Conservation (phyloP, 1,140 invertebrate species). For the Cotesia vestalis region DNA sequence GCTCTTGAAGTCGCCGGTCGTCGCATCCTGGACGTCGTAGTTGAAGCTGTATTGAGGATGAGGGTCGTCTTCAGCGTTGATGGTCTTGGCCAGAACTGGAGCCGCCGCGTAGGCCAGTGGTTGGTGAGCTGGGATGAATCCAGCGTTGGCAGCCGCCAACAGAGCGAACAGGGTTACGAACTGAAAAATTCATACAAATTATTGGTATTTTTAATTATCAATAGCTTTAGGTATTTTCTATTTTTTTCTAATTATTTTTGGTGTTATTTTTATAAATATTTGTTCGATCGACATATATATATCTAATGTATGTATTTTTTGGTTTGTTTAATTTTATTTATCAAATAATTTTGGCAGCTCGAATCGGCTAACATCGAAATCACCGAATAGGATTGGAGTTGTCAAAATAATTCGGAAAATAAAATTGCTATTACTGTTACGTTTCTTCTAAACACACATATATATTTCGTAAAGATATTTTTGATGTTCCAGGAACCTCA, state of each 20-base stretch:
- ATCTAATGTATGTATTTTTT: too few relatives aligned
- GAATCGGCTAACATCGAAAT: too few relatives aligned
- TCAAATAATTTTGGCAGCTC: too few relatives aligned
- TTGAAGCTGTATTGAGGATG: conserved; percentile 64
- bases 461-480: too few relatives aligned
- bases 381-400: too few relatives aligned
- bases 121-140: conserved; percentile 45
- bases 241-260: background rate
- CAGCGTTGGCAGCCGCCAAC: conserved; percentile 61
- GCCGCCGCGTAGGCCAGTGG: conserved; percentile 37
- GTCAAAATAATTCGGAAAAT: too few relatives aligned
- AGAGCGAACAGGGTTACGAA: conserved; percentile 61
- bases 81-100: conserved; percentile 49
- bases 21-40: conserved; percentile 64
- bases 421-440: too few relatives aligned
- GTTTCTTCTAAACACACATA: too few relatives aligned
- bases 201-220: too few relatives aligned
- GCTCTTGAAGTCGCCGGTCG: conserved; percentile 66
- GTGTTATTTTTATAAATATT: background rate
- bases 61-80: conserved; percentile 54
- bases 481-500: too few relatives aligned
- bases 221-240: background rate
- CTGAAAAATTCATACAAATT: conserved; percentile 44
- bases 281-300: too few relatives aligned
- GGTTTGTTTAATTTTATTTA: too few relatives aligned